Percentiles rank a stretch among this genome's conserved stretches.
These are phyloP conservation scores for Panthera uncia DNA, from an alignment of 2,113 vertebrate genomes.

Conservation along the genomic window DNA sequence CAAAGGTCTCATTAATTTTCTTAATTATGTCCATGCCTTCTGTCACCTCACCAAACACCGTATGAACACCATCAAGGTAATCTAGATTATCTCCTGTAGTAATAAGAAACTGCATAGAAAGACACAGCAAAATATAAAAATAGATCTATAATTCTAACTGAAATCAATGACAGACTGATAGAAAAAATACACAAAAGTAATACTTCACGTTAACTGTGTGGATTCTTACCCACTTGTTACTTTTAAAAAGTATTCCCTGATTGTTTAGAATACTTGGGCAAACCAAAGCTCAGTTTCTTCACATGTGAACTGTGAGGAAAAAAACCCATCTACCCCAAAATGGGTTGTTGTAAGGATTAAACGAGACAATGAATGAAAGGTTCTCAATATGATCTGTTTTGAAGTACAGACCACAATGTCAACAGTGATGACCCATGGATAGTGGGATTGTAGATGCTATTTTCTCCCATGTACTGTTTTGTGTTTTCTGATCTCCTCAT, in stretches of 20 bases:
- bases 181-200: background rate
- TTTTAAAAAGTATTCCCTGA: slow-evolving; percentile 2
- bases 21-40: slow-evolving; percentile 95
- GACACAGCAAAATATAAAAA: slow-evolving; percentile 31
- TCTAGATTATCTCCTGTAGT: slow-evolving; percentile 95
- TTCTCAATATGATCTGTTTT: background rate
- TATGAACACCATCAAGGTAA: slow-evolving; percentile 96
- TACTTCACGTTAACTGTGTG: background rate
- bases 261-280: slow-evolving; percentile 22
- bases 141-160: background rate
- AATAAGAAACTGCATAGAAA: slow-evolving; percentile 92
- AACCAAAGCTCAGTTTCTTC: slow-evolving; percentile 1
- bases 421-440: background rate
- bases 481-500: slow-evolving; percentile 41
- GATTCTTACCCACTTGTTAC: background rate
- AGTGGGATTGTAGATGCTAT: background rate
- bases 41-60: slow-evolving; percentile 97
- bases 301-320: background rate
- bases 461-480: background rate
- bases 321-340: background rate
- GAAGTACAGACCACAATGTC: background rate
- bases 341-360: background rate
- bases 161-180: slow-evolving; percentile 18
- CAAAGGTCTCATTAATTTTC: slow-evolving; percentile 96
- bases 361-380: background rate